Percentiles rank a stretch among this genome's conserved stretches.
These are phyloP conservation scores for Todiramphus chloris DNA, from an alignment of 2,113 vertebrate genomes.

Conservation along the genomic window DNA sequence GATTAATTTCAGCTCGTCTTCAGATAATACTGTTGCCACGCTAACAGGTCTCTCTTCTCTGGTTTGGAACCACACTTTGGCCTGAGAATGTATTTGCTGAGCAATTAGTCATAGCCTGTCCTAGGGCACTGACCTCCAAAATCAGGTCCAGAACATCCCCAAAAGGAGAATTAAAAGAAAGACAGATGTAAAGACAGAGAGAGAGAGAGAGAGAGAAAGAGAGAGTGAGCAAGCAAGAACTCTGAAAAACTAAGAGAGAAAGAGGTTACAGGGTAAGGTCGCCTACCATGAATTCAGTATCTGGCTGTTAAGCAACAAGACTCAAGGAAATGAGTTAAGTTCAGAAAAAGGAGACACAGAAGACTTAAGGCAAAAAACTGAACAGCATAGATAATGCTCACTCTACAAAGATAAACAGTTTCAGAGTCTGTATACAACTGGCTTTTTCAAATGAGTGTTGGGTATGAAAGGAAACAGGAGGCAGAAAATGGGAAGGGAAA, in stretches of 20 bases:
- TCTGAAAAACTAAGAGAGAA: not conserved
- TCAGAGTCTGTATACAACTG: not conserved
- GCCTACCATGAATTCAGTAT: not conserved
- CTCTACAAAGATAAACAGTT: conserved; percentile 40
- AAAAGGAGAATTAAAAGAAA: not conserved
- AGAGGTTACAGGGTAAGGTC: not conserved
- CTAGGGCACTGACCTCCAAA: not conserved
- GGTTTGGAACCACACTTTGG: not conserved
- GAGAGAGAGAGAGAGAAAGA: no score
- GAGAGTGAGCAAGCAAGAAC: not conserved
- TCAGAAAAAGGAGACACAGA: not conserved
- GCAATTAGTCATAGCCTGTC: not conserved
- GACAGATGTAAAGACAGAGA: not conserved
- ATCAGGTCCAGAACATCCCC: not conserved
- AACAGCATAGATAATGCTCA: not conserved
- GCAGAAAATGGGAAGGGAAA: not conserved
- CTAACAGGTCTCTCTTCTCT: not conserved
- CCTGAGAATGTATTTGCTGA: not conserved
- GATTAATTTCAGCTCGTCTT: not conserved
- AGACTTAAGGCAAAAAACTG: not conserved
- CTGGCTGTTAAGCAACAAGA: not conserved
- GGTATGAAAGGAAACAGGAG: conserved; percentile 29
- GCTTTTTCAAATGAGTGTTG: not conserved
- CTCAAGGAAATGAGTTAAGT: not conserved
- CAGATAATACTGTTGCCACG: not conserved